Percentiles rank a stretch among this genome's conserved stretches.
Conservation (phyloP, 2,797 vertebrate species). For the Alauda arvensis region DNA sequence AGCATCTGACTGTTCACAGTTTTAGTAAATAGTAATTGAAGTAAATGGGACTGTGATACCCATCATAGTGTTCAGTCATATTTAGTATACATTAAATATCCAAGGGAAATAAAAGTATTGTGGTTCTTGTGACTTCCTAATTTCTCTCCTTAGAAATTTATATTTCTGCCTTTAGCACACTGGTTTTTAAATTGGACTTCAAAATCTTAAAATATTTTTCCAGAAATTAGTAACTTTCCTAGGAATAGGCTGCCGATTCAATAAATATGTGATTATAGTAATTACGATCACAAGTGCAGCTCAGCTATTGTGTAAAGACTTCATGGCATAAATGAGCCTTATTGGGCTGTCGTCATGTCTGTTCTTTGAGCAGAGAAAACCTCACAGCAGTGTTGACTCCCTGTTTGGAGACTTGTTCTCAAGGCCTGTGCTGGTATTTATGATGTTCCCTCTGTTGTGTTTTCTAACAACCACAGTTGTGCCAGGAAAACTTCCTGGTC, state of each 20-base stretch:
- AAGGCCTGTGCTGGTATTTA: not conserved
- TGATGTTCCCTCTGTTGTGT: not conserved
- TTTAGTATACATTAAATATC: not conserved
- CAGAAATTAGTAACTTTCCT: not conserved
- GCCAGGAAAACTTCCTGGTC: not conserved
- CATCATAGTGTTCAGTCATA: not conserved
- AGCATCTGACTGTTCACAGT: not conserved
- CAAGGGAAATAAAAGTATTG: not conserved
- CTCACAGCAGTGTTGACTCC: not conserved
- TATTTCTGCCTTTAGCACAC: not conserved
- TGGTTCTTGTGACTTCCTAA: not conserved
- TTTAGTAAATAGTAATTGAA: constrained; percentile 27
- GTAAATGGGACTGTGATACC: not conserved
- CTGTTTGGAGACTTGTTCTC: not conserved
- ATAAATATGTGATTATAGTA: not conserved
- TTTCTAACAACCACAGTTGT: not conserved
- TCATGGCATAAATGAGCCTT: not conserved
- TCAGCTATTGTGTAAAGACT: not conserved
- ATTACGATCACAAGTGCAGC: not conserved
- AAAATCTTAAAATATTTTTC: not conserved
- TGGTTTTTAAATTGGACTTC: not conserved
- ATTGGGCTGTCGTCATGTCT: not conserved
- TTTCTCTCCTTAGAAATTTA: not conserved
- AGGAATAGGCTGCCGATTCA: not conserved
- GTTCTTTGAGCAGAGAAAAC: not conserved